phyloP scores from a whole-genome alignment of 2,888 invertebrate genomes.

The Tiliacea aurago region DNA sequence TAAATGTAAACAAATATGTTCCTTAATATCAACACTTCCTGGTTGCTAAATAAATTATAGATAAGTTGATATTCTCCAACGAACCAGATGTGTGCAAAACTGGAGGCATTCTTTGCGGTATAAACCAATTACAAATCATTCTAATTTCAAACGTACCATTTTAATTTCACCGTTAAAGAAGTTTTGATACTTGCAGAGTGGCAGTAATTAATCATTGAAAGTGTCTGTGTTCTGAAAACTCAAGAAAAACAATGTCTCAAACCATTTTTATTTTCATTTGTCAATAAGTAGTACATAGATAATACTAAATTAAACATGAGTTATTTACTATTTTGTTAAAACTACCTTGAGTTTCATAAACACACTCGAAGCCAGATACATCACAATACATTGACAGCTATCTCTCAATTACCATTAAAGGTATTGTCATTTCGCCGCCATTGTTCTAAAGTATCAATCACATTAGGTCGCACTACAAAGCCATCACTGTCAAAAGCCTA shows the following conservation, averaged over 20 bases:
- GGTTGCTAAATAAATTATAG: neutral
- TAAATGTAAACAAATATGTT: neutral
- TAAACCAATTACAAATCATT: slow-evolving; percentile 79
- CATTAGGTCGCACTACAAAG: slow-evolving; percentile 49
- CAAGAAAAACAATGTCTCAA: neutral
- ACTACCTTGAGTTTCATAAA: neutral
- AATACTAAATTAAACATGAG: too few relatives aligned
- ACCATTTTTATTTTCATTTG: too few relatives aligned
- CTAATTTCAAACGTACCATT: slow-evolving; percentile 74
- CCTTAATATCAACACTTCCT: neutral
- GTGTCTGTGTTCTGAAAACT: neutral
- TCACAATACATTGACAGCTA: slow-evolving; percentile 4
- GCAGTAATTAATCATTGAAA: rapidly evolving
- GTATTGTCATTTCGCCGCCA: slow-evolving; percentile 23
- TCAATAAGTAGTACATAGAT: too few relatives aligned
- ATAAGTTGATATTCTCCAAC: neutral
- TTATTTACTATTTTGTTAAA: neutral
- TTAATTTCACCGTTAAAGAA: neutral
- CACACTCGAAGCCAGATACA: neutral
- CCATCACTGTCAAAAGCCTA: slow-evolving; percentile 75
- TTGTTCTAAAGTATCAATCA: slow-evolving; percentile 66
- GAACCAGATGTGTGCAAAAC: slow-evolving; percentile 32
- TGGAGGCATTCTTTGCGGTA: slow-evolving; percentile 67
- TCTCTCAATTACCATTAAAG: slow-evolving; percentile 21
- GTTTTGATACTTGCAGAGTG: slow-evolving; percentile 65